Base-by-base conservation (phyloP, 2,888 invertebrate species). In the Drosophila sordidula region DNA sequence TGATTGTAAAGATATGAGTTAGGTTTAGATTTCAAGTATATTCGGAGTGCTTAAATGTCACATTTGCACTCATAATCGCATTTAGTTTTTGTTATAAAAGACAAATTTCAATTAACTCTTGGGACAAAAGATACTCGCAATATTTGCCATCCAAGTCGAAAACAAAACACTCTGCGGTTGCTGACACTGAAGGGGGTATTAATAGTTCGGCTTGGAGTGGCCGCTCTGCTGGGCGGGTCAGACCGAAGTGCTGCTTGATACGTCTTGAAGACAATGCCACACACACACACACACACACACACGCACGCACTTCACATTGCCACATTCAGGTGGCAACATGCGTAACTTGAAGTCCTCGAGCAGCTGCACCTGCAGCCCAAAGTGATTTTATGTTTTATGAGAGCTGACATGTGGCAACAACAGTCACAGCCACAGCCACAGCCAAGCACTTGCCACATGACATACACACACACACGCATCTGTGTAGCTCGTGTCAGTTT, bases 311-410 rank as follows among this genome's bases (percentile, higher is more conserved):
- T 65, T 39, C 38, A 39, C 44, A 54, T 71, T 69, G 62, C 70
- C 59, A 64, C 73, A 71, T 44, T 72, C 59, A 68, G 61, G 26
- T 72, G 69, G 42, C 73, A 62, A 59, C 26, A 44, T 70, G 64
- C 58, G 77, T 68, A 26, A 32, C 42, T 9, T 54, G 18, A 50
- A 50, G 59, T 59, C 6, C 70, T 68, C 42, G 44, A 64, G 63
- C 57, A 57, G 55, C 69, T 70, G 65, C 78, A 75, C 63, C 67
- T 77, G 67, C 65, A 55, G 68, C 52, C 70, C 72, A 70, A 70
- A 79, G 79, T 87, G 87, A 87, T 79, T 84, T 84, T 77, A 81
- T 79, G 87, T 84, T 86, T 86, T 85, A 87, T 87, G 86, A 85
- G 73, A 87, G 81, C 73, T 87, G 85, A 86, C 85, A 87, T 81